Conservation (phyloP, 2,113 vertebrate species). For the Fulica atra region DNA sequence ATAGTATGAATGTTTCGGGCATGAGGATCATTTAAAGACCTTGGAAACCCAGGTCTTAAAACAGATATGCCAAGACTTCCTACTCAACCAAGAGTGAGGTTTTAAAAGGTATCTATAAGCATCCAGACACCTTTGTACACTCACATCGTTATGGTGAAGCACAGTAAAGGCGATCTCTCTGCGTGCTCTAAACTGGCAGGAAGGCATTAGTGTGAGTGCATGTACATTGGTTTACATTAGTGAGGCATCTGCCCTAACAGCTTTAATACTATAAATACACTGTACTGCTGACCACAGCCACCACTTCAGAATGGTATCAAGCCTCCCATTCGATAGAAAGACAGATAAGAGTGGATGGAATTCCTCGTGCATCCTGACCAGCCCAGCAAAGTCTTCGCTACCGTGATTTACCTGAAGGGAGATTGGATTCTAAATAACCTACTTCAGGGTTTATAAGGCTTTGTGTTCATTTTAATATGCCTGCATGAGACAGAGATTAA, state of each 20-base stretch:
- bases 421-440: conserved; percentile 49
- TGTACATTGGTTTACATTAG: not conserved
- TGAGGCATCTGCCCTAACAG: not conserved
- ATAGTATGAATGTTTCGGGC: no score
- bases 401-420: conserved; percentile 44
- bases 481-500: conserved; percentile 33
- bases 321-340: not conserved
- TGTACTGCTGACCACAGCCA: not conserved
- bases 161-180: not conserved
- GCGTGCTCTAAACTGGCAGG: not conserved
- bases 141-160: not conserved
- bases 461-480: conserved; percentile 47
- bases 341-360: not conserved
- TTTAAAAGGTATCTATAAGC: not conserved
- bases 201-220: not conserved
- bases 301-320: not conserved
- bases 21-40: not conserved
- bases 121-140: rapidly evolving
- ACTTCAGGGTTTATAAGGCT: conserved; percentile 20
- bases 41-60: not conserved
- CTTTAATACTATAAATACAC: not conserved
- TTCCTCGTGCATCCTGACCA: conserved; percentile 30
- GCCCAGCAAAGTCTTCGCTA: not conserved
- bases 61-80: rapidly evolving
- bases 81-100: not conserved